Base-by-base conservation (phyloP, 1,140 invertebrate genomes). In the Zophobas atratus region DNA sequence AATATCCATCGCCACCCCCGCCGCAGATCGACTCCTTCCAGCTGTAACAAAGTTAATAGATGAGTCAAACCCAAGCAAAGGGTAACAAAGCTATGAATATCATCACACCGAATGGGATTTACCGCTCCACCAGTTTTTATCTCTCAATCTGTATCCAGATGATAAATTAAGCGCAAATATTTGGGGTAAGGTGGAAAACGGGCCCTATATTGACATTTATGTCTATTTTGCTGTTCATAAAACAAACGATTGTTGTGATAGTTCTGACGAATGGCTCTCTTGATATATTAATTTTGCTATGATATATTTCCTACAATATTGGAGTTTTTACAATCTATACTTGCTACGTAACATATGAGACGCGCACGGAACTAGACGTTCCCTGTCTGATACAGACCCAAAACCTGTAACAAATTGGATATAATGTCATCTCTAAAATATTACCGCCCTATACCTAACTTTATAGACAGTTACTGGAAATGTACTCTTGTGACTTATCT, bases 1-100 rank as follows among this genome's bases (percentile, higher is more conserved):
- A 83, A 97, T 90, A 85, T 98, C 96, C 87, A 95, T 91, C 20
- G 94, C 92, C 78, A 94, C 87, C 79, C 89, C 91, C 20, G 89
- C 88, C 48, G 90, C 82, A 41, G 92, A 88, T 84, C 94, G 87
- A 78, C 89, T 88, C 86, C 95, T 91, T 83, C 92, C 90, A 89
- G 92, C 95, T 95, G 89, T 70, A 91, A 91, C 83, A 88, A 88
- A 84, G 74, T 55, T 75, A 75, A 75, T 75, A 57, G 73, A 79
- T 76, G 74, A 79, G 41, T 76, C 73, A 79, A 73, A 36, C 60
- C 35, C 60, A 34, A 43, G 60, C 60, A 67, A 67, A 43, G 60
- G 60, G 60, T 72, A 72, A 55, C 70, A 72, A 71, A 78, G 38
- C 41, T 75, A 57, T 75, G 72, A 67, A 67, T 76, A 76, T 67